A percentile compares a stretch with the other conserved stretches of the same genome.
phyloP scores from a whole-genome alignment of 1,140 invertebrate species.

The Bathynomus jamesi region DNA sequence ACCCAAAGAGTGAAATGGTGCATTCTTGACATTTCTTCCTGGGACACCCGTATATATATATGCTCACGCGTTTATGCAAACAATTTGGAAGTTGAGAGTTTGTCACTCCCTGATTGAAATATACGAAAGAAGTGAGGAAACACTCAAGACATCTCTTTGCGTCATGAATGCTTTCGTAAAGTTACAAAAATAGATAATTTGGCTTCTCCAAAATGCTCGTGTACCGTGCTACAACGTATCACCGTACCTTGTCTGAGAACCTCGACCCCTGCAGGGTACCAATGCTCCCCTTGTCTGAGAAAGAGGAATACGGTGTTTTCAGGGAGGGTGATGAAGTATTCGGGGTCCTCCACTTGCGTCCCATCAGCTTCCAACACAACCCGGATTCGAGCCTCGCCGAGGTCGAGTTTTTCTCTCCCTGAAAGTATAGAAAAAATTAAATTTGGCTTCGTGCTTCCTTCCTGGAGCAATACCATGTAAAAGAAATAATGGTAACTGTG shows the following conservation, averaged over 20 bases:
- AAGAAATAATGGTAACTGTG: not conserved
- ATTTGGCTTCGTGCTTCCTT: not conserved
- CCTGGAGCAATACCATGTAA: not conserved
- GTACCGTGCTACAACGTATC: too few species aligned
- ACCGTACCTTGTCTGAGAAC: constrained; percentile 36
- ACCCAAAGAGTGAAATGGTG: too few species aligned
- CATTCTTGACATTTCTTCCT: too few species aligned
- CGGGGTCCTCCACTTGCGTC: constrained; percentile 48
- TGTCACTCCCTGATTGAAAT: too few species aligned
- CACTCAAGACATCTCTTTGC: too few species aligned
- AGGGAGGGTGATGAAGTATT: constrained; percentile 46
- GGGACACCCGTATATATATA: too few species aligned
- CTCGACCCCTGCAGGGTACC: constrained; percentile 57
- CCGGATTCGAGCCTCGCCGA: constrained; percentile 65
- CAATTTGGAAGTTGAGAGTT: too few species aligned
- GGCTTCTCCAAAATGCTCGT: too few species aligned
- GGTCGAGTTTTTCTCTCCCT: constrained; percentile 77
- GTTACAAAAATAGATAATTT: too few species aligned
- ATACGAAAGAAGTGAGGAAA: too few species aligned
- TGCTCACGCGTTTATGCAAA: too few species aligned
- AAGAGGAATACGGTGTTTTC: constrained; percentile 46
- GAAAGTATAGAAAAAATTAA: not conserved
- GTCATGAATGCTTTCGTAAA: too few species aligned
- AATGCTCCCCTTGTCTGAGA: constrained; percentile 71
- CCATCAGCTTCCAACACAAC: constrained; percentile 49